A percentile compares a stretch with the other conserved stretches of the same genome.
Evolutionary conservation across 2,888 invertebrate genomes (phyloP).

Genomic region (Lasioglossum oenotherae): DNA sequence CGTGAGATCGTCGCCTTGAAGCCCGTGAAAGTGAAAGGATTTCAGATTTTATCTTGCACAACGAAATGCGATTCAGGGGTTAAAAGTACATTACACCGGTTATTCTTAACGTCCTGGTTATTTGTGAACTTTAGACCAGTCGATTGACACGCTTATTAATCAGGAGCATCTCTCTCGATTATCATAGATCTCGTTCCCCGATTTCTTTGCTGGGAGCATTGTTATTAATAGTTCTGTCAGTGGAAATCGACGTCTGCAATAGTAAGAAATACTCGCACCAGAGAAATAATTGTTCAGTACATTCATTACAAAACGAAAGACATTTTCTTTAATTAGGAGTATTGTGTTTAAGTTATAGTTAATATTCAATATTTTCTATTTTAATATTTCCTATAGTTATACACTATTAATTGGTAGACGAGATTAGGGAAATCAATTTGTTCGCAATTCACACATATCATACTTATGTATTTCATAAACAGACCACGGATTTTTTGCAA

Average conservation of each 20-base stretch:
- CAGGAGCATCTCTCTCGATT: background rate
- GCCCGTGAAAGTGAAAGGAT: conserved; percentile 79
- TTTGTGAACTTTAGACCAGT: conserved; percentile 11
- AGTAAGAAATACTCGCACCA: background rate
- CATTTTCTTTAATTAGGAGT: no score
- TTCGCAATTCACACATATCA: background rate
- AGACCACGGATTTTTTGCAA: background rate
- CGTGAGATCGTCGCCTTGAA: conserved; percentile 76
- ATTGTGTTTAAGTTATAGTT: background rate
- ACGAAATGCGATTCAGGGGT: conserved; percentile 49
- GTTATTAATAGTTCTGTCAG: background rate
- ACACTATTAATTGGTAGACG: background rate
- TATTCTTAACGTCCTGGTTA: conserved; percentile 6
- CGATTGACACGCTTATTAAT: conserved; percentile 14
- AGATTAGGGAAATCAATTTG: background rate
- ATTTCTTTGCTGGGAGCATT: background rate
- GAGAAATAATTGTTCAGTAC: background rate
- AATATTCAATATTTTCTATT: no score
- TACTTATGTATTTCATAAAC: background rate
- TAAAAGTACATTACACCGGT: conserved; percentile 46
- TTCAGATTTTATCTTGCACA: conserved; percentile 56
- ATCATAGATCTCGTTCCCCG: background rate
- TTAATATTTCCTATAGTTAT: no score
- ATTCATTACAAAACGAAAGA: background rate
- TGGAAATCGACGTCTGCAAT: background rate